Base-by-base conservation (phyloP, 2,797 vertebrate genomes). In the Gymnopithys bicolor region DNA sequence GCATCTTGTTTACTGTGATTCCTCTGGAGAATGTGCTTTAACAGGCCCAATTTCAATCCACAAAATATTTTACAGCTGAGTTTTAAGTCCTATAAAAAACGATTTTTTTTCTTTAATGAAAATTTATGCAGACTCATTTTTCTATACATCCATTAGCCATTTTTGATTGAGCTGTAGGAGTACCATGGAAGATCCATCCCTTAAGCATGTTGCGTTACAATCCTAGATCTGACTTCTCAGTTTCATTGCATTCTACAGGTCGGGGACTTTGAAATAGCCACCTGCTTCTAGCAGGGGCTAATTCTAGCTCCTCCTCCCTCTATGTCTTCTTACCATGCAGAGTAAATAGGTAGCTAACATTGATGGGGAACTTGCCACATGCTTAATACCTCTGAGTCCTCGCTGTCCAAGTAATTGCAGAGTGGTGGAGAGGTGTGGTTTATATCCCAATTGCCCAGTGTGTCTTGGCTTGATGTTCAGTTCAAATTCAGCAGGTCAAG, bases 341-440 rank as follows among this genome's bases (percentile, higher is more conserved):
- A 63, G 30, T 19, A 45, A 43, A 11, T 70, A 63, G 52, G 13
- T 28, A 63, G 35, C 39, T 91, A 55, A 25, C 18, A 69, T 39
- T 53, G 46, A 10, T 1, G 32, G 30, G 37, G 25, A 91, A 28
- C 16, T 79, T 70, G 48, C n/a, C 19, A 30, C 3, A 0, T 16
- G 45, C 55, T 74, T 67, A 33, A 10, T 8, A 16, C n/a, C 25
- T 58, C 41, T 24, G 1, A 48, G 58, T 64, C 25, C 25, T 5
- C 2, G 1, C 25, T 8, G 0, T 30, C 27, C 2, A 4, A 63
- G 67, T 0, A 4, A 7, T 7, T 51, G 19, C 48, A 0, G 1
- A 78, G 41, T 1, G 1, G 15, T 66, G 56, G 28, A 91, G 19
- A n/a, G 15, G 4, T 74, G 35, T 63, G 51, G 11, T 80, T 92